Evolutionary conservation across 2,888 invertebrate species (phyloP).

Genomic region (Leptopilina drosophilae): DNA sequence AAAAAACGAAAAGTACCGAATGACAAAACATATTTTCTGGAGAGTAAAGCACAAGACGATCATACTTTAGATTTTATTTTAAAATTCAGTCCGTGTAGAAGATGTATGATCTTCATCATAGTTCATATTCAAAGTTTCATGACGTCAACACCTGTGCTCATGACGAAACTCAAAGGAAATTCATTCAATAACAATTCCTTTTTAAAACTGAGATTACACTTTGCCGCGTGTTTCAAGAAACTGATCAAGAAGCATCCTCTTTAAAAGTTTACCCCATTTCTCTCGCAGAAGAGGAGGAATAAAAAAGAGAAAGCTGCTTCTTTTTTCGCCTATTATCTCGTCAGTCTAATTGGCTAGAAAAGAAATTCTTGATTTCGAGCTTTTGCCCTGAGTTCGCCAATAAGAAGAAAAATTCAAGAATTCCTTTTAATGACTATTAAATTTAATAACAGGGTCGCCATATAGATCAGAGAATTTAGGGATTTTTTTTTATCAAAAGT

Average conservation of each 20-base stretch:
- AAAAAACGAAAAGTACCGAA: not conserved
- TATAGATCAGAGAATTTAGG: too few relatives aligned
- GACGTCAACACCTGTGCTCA: slow-evolving; percentile 32
- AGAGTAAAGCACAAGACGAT: not conserved
- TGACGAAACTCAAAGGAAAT: slow-evolving; percentile 20
- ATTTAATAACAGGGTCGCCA: too few relatives aligned
- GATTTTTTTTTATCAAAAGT: too few relatives aligned
- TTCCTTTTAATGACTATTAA: not conserved
- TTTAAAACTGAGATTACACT: slow-evolving; percentile 31
- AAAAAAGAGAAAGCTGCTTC: not conserved
- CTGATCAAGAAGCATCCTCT: slow-evolving; percentile 24
- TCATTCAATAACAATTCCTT: slow-evolving; percentile 36
- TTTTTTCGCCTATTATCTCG: not conserved
- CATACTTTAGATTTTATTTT: not conserved
- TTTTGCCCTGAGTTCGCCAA: not conserved
- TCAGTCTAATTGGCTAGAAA: not conserved
- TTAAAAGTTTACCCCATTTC: slow-evolving; percentile 6
- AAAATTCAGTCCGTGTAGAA: not conserved
- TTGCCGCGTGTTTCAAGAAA: slow-evolving; percentile 4
- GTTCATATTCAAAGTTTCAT: slow-evolving; percentile 34
- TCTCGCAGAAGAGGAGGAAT: not conserved
- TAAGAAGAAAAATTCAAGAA: not conserved
- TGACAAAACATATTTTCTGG: not conserved
- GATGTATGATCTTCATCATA: slow-evolving; percentile 20
- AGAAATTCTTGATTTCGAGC: not conserved